Base-by-base conservation (phyloP, 2,888 invertebrate species). In the Rhabditophanes sp. region DNA sequence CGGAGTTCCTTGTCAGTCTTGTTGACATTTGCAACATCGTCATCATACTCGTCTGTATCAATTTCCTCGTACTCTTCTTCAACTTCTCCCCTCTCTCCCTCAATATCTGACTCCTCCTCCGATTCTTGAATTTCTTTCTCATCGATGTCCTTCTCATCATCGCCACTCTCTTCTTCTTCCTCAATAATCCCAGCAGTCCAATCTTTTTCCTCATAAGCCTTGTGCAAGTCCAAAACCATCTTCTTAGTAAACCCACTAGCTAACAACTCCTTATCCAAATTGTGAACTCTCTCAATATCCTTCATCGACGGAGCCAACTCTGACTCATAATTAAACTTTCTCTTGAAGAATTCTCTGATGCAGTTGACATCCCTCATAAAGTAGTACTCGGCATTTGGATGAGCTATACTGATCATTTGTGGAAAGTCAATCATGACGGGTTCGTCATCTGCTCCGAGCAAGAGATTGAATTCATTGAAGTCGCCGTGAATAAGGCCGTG, bases 381-480 rank as follows among this genome's bases (percentile, higher is more conserved):
- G 68, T 79, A 84, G 78, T 77, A 70, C 74, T 74, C 77, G 26
- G 90, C 93, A 68, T 96, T 87, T 22, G 73, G 64, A 68, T 96
- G 93, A 16, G 79, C 77, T 0, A 82, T 88, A 4, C 90, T 88
- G 33, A 96, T 77, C 90, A 96, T 96, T 72, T 96, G 96, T 0
- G 96, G 96, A 67, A 96, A 96, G 72, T 99, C 96, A 42, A 93
- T 90, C 48, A 96, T 71, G 29, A 84, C 71, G 0, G 85, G 79
- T 44, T 78, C 78, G 12, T 78, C 77, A 0, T 79, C 78, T 33
- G 77, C 75, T 22, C 41, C 25, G 11, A 75, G 39, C 79, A 99
- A 83, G 42, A 99, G 76, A 67, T 96, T 96, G 68, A 99, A 96
- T 70, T 96, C 96, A 65, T 99, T 96, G 67, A 90, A 96, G 72